Conservation (phyloP, 2,113 vertebrate species). For the Boleophthalmus pectinirostris region DNA sequence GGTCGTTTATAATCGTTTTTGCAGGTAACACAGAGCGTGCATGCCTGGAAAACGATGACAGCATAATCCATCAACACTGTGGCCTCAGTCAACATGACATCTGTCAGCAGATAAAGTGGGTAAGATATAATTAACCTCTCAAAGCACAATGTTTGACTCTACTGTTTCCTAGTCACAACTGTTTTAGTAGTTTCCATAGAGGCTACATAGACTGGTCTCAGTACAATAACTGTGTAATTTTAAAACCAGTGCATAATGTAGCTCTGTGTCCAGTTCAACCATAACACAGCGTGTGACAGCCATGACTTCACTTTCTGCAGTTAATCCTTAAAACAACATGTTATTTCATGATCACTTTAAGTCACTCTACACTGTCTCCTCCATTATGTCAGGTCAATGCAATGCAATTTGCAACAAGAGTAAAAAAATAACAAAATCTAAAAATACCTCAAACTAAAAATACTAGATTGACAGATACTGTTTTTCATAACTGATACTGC, state of each 20-base stretch:
- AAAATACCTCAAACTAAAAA: too few species aligned
- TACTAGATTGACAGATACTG: too few species aligned
- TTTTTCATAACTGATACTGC: too few species aligned
- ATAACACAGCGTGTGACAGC: constrained; percentile 49
- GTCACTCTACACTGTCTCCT: not conserved
- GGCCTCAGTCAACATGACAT: constrained; percentile 17
- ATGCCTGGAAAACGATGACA: not conserved
- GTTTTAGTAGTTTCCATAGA: constrained; percentile 34
- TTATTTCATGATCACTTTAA: not conserved
- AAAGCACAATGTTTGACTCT: constrained; percentile 13
- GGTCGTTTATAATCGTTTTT: not conserved
- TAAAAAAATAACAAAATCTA: not conserved
- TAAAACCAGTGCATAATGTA: constrained; percentile 14
- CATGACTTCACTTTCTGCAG: constrained; percentile 34
- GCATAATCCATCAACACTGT: constrained; percentile 8
- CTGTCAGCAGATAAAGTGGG: constrained; percentile 20
- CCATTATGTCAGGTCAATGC: not conserved
- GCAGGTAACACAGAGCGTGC: not conserved
- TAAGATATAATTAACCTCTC: constrained; percentile 39
- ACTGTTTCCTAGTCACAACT: constrained; percentile 13
- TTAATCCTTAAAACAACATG: not conserved
- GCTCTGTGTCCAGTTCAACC: constrained; percentile 14
- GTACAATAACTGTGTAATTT: constrained; percentile 33
- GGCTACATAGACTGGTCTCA: constrained; percentile 21
- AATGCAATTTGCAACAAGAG: not conserved